These are phyloP conservation scores for Drosophila simulans DNA, from an alignment of 1,140 invertebrate genomes.

Conservation along the genomic window DNA sequence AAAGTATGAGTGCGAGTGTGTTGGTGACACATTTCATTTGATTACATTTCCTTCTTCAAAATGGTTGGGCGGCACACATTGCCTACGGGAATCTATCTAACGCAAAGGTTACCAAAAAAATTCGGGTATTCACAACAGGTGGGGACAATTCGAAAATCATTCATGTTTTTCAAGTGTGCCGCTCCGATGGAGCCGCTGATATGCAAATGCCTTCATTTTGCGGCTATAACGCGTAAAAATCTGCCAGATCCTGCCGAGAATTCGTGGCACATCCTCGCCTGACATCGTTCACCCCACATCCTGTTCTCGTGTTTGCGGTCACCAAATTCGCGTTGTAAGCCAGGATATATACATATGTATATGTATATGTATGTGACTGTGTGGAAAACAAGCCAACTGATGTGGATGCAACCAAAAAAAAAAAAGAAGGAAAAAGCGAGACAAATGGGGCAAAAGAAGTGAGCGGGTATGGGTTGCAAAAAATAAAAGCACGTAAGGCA, in stretches of 20 bases:
- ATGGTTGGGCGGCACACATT: conserved; percentile 48
- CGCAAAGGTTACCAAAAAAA: neutral
- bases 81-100: neutral
- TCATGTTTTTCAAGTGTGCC: conserved; percentile 15
- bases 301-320: conserved; percentile 66
- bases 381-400: conserved; percentile 70
- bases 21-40: conserved; percentile 75
- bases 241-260: conserved; percentile 18
- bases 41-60: conserved; percentile 54
- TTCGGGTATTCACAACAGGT: conserved; percentile 18
- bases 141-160: conserved; percentile 5
- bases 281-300: conserved; percentile 32
- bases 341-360: neutral
- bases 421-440: neutral
- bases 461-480: neutral
- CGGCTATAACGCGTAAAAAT: conserved; percentile 60
- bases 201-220: conserved; percentile 77
- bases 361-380: conserved; percentile 9
- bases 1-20: conserved; percentile 32
- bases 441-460: conserved; percentile 1
- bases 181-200: conserved; percentile 50
- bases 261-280: neutral
- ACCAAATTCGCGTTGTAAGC: conserved; percentile 54
- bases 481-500: conserved; percentile 61
- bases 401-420: conserved; percentile 36